These are phyloP conservation scores for Microplitis demolitor DNA, from an alignment of 1,140 invertebrate species.

Conservation along the genomic window DNA sequence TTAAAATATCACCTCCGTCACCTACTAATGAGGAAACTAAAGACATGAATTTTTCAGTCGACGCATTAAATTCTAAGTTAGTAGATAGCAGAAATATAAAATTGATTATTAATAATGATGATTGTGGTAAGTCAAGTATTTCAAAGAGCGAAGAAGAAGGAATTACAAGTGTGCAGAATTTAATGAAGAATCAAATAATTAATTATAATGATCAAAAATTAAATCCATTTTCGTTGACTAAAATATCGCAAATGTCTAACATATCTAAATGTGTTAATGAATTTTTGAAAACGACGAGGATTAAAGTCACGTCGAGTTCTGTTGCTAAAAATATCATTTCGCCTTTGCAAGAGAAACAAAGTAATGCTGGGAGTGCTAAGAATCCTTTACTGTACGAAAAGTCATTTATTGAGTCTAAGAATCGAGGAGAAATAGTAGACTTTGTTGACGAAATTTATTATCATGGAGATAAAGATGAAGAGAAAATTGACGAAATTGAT, in stretches of 20 bases:
- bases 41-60: slow-evolving; percentile 12
- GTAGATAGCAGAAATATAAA: neutral
- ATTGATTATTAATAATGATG: no score
- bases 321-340: neutral
- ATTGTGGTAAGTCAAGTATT: no score
- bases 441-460: no score
- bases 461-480: no score
- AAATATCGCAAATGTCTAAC: slow-evolving; percentile 21
- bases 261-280: slow-evolving; percentile 29
- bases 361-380: neutral
- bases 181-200: neutral
- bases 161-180: neutral
- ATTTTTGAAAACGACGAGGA: slow-evolving; percentile 23
- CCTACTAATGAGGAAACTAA: slow-evolving; percentile 7
- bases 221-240: neutral
- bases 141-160: no score
- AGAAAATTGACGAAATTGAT: no score
- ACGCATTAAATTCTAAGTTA: no score
- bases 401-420: no score
- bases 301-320: neutral
- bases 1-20: slow-evolving; percentile 5
- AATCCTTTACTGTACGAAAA: no score
- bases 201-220: neutral
- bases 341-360: neutral
- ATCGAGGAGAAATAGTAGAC: no score